A percentile compares a stretch with the other conserved stretches of the same genome.
phyloP scores from a whole-genome alignment of 2,113 vertebrate species.

The Pseudopipra pipra region DNA sequence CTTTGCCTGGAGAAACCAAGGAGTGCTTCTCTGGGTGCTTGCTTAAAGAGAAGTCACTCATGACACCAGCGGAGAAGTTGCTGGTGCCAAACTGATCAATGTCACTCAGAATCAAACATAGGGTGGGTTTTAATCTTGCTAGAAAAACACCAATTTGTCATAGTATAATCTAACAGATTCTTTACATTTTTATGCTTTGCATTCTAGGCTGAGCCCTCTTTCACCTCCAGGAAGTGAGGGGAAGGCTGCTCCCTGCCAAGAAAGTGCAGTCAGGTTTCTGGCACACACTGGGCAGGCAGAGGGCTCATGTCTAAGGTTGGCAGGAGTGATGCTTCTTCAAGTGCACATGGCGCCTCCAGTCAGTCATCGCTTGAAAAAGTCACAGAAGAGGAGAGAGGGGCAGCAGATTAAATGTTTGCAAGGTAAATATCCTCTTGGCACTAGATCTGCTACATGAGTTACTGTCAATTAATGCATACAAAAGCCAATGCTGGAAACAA shows the following conservation, averaged over 20 bases:
- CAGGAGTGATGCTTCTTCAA: slow-evolving; percentile 23
- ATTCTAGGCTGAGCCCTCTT: slow-evolving; percentile 41
- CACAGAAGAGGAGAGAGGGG: neutral
- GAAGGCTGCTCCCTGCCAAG: slow-evolving; percentile 37
- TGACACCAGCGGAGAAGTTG: neutral
- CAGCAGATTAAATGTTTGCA: slow-evolving; percentile 19
- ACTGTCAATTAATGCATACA: neutral
- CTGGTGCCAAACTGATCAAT: neutral
- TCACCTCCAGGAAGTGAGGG: slow-evolving; percentile 52
- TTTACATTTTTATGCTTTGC: slow-evolving; percentile 48
- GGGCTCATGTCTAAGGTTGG: slow-evolving; percentile 60
- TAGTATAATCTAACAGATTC: slow-evolving; percentile 33
- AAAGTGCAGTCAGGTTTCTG: slow-evolving; percentile 66
- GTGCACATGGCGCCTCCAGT: neutral
- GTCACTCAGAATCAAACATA: slow-evolving; percentile 32
- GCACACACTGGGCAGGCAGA: slow-evolving; percentile 30
- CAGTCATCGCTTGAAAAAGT: neutral
- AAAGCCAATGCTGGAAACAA: slow-evolving; percentile 6
- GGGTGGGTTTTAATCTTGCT: neutral
- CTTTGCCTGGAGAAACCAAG: slow-evolving; percentile 41
- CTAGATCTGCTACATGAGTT: neutral
- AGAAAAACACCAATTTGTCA: slow-evolving; percentile 56
- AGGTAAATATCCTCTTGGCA: slow-evolving; percentile 43
- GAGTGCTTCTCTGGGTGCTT: neutral
- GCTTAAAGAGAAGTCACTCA: slow-evolving; percentile 22